phyloP scores from a whole-genome alignment of 2,888 invertebrate species.

The Acanthopleura granulata region DNA sequence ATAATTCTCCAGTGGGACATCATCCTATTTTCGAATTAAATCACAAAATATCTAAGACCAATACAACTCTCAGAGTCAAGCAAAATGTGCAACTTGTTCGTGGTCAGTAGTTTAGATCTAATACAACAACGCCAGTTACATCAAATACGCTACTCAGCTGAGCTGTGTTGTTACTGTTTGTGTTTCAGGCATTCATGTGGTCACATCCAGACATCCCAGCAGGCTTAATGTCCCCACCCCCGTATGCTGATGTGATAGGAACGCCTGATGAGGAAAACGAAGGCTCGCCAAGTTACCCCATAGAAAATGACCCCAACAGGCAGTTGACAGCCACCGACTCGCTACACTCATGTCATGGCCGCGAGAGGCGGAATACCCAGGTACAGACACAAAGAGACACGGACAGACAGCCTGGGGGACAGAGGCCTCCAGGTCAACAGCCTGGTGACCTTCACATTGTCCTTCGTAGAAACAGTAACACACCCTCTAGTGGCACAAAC shows the following conservation, averaged over 20 bases:
- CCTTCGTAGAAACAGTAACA: neutral
- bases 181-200: slow-evolving; percentile 28
- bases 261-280: neutral
- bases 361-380: neutral
- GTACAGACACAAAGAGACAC: neutral
- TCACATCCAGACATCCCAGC: slow-evolving; percentile 22
- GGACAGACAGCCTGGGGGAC: neutral
- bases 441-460: slow-evolving; percentile 6
- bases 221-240: slow-evolving; percentile 1
- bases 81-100: too few species aligned
- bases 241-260: neutral
- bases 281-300: neutral
- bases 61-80: too few species aligned
- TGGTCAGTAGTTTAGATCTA: too few species aligned
- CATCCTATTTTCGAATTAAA: too few species aligned
- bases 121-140: too few species aligned
- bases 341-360: neutral
- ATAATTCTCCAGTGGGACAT: too few species aligned
- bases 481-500: slow-evolving; percentile 18
- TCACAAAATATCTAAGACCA: too few species aligned
- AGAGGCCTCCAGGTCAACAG: neutral
- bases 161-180: neutral
- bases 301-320: neutral
- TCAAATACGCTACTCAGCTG: neutral
- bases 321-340: neutral